Base-by-base conservation (phyloP, 1,140 invertebrate genomes). In the Nephotettix cincticeps region DNA sequence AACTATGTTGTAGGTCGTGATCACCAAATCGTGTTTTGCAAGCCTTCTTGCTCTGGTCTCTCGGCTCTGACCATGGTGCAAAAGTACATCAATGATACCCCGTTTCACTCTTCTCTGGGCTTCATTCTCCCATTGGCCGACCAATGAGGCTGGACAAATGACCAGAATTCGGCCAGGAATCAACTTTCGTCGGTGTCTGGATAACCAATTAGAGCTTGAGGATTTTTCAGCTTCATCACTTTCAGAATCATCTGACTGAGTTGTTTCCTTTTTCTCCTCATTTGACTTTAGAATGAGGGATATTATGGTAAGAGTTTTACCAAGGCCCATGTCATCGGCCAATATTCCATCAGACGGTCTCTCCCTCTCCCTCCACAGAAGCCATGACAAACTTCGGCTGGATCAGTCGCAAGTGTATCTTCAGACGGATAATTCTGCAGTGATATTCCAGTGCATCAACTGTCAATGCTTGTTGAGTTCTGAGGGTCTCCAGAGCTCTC, bases 311-410 rank as follows among this genome's bases (percentile, higher is more conserved):
- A 98, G 80, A 0, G 96, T 98, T 82, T 98, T 98, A 0, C 94
- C 94, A 0, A 95, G 81, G 29, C 96, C 96, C 96, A 98, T 98
- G 79, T 98, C 96, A 84, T 98, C 96, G 65, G 95, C 95, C 88
- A 76, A 71, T 79, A 94, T 89, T 1, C 95, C 95, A 9, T 94
- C 95, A 45, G 86, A 78, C 0, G 95, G 95, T 73, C 85, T 85
- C 80, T 96, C 91, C 4, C 83, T 83, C 81, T 98, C 96, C 56
- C 96, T 82, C 94, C 95, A 98, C 0, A 86, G 71, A 67, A 98
- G 82, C 96, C 96, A 99, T 13, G 90, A 86, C 0, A 98, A 81
- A 1, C n/a, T n/a, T n/a, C n/a, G n/a, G n/a, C 75, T 0, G 93
- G 93, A 77, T 90, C 87, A 19, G 85, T 79, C 0, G 85, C 84